These are phyloP conservation scores for Helicoverpa assulta DNA, from an alignment of 2,888 invertebrate species.

Conservation along the genomic window DNA sequence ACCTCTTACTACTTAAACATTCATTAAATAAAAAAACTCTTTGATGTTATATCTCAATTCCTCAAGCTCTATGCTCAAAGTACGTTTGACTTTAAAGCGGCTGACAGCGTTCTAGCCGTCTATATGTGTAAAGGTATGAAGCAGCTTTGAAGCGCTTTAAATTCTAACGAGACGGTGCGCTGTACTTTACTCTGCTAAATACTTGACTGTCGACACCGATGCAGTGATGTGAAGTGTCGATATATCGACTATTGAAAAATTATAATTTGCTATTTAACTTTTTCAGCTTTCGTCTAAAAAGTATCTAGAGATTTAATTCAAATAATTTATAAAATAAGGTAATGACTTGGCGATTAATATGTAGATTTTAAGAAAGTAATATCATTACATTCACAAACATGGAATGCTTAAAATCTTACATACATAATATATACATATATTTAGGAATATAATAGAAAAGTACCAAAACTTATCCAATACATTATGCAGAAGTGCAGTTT, in stretches of 20 bases:
- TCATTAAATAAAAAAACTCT: background rate
- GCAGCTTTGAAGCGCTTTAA: slow-evolving; percentile 47
- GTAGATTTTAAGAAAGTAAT: too few relatives aligned
- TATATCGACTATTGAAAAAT: background rate
- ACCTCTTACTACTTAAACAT: background rate
- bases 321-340: too few relatives aligned
- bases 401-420: too few relatives aligned
- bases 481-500: slow-evolving; percentile 27
- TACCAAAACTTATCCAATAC: slow-evolving; percentile 1
- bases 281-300: too few relatives aligned
- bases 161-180: slow-evolving; percentile 47
- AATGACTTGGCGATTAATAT: too few relatives aligned
- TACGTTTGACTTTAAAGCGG: background rate
- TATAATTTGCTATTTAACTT: too few relatives aligned
- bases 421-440: too few relatives aligned
- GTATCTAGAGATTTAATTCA: too few relatives aligned
- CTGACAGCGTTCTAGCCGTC: slow-evolving; percentile 1
- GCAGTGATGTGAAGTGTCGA: slow-evolving; percentile 18
- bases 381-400: too few relatives aligned
- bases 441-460: background rate
- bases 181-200: slow-evolving; percentile 28
- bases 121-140: slow-evolving; percentile 23
- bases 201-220: slow-evolving; percentile 26
- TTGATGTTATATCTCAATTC: background rate
- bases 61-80: background rate